Evolutionary conservation across 2,113 vertebrate species (phyloP), one percentile per base, ranked within the genome.

Genomic region (Castor canadensis): DNA sequence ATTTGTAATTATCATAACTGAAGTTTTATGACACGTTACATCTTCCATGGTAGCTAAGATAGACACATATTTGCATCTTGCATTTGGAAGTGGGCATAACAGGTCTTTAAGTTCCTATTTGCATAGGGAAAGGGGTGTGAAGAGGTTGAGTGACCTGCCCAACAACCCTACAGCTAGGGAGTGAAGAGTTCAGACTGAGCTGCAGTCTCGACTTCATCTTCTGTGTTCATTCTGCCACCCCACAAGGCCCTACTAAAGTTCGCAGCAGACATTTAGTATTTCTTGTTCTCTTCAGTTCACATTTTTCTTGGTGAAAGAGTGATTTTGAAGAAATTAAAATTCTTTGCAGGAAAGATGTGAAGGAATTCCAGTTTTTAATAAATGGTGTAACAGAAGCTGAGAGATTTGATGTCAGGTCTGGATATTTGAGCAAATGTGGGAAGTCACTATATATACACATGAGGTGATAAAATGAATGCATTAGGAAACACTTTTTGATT

Each of bases 1-100:
- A 81, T 95, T 94, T 90, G 64, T 76, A 96, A 96, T 93, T 64
- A 80, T 83, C 60, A 83, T 91, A 95, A 92, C 93, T 92, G 91
- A 93, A 38, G 52, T 83, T 91, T 79, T 97, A 94, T 94, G 73
- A 35, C 5, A 89, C 22, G 89, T 93, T 66, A 49, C 52, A 80
- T 72, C 58, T 92, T 95, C 76, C 47, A 26, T 26, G 32, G 64
- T 64, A 87, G 73, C 84, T 83, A 38, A 20, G 32, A 82, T 64
- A 92, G 73, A 38, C 45, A 93, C 11, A 69, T 71, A 77, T 54
- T 88, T 79, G 30, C 40, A 69, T 58, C 28, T 82, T 83, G 73
- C 82, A 83, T 17, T 91, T 72, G 86, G 67, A 96, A 89, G 87
- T 91, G 76, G 38, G n/a, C 28, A 58, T 45, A 47, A 30, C 54